Evolutionary conservation across 2,113 vertebrate genomes (phyloP), one percentile per base, ranked within the genome.

Genomic region (Gymnobelideus leadbeateri): DNA sequence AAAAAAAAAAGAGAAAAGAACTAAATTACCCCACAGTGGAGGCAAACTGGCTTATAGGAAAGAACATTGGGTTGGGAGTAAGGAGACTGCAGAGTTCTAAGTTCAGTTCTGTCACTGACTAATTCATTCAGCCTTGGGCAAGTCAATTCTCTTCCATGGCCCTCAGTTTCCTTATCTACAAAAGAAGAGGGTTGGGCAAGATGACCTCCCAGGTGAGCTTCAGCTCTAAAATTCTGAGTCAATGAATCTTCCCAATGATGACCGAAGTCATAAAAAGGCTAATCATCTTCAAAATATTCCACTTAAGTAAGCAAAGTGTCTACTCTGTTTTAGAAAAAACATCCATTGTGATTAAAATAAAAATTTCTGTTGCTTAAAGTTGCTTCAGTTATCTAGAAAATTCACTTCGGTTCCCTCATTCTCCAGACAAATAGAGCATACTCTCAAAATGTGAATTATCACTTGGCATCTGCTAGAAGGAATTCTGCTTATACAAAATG

Each of bases 231-330:
- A 68, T 37, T 37, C 31, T 68, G 31, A 68, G 3, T 68, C 31
- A 37, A 16, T 68, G 61, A 68, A 68, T 37, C 5, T 92, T 93
- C 21, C 68, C 24, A 68, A n/a, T 43, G 31, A 92, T 21, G 53
- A 55, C n/a, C 24, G 37, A 50, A 14, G 0, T 26, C 54, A 91
- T 77, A 31, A 14, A 31, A 93, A 89, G 25, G 50, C 2, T 46
- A 93, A 8, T 31, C 49, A 68, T 68, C 61, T 68, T 68, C 31
- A 37, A 37, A 68, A 68, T 68, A 90, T 96, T 77, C 51, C 90
- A 24, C 31, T 28, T 77, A 90, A 52, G 89, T 91, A 92, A 94
- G 8, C 51, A 3, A 96, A 11, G 7, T 24, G 46, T 25, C 26
- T 47, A 51, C 92, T 23, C 0, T 68, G 11, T 31, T 68, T 68